A percentile compares a stretch with the other conserved stretches of the same genome.
Conservation (phyloP, 2,797 vertebrate species). For the Nyctalus aviator region DNA sequence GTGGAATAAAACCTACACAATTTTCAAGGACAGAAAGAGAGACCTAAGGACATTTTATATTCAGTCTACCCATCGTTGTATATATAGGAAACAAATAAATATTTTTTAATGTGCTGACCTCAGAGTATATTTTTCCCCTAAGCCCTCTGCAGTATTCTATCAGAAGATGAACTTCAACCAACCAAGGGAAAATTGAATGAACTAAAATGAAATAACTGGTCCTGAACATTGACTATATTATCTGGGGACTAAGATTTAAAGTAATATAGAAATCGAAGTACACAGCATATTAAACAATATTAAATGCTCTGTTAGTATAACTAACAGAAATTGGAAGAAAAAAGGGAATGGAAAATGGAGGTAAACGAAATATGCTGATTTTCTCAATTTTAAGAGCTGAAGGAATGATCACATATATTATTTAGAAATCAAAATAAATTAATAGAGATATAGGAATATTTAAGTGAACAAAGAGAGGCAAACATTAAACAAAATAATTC, state of each 20-base stretch:
- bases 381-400: neutral
- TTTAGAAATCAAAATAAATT: slow-evolving; percentile 38
- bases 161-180: slow-evolving; percentile 21
- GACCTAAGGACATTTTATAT: neutral
- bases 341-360: neutral
- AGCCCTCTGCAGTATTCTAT: neutral
- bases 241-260: neutral
- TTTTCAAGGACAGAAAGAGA: neutral
- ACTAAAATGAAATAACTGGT: neutral
- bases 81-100: neutral
- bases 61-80: neutral
- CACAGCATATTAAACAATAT: neutral
- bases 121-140: neutral
- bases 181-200: neutral
- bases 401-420: neutral
- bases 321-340: neutral
- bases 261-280: neutral
- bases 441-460: neutral
- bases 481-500: neutral
- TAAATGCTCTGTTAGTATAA: neutral
- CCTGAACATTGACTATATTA: neutral
- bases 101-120: neutral
- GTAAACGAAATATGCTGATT: neutral
- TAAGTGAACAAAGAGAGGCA: neutral
- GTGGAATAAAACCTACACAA: neutral